Base-by-base conservation (phyloP, 2,797 vertebrate species). In the Cirrhinus molitorella region DNA sequence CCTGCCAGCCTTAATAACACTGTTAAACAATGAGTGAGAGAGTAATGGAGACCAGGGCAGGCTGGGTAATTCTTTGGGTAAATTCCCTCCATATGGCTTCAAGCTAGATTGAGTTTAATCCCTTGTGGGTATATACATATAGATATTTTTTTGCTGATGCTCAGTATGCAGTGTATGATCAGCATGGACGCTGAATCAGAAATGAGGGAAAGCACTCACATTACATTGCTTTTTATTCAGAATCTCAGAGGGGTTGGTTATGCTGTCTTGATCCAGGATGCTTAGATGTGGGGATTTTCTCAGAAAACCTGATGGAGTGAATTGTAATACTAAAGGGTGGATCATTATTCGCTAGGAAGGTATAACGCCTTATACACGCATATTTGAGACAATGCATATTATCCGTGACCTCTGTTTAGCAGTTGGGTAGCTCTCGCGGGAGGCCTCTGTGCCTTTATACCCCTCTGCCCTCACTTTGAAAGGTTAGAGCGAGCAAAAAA, bases 21-120 rank as follows among this genome's bases (percentile, higher is more conserved):
- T 31, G 49, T 83, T 84, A 85, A 81, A 79, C 86, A 78, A 77
- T 77, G 65, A 77, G 70, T 40, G 66, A 23, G 45, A 47, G 11
- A 57, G 65, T 25, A 59, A 70, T 61, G 49, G 67, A 79, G 49
- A 80, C 51, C 9, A 9, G 73, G 28, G 37, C 3, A n/a, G 55
- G 53, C 40, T 40, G 55, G 59, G 31, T 71, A 73, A 70, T 68
- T 74, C 73, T 70, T 65, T 28, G 81, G 59, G 59, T 55, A 72
- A 80, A 88, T 80, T 70, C 5, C 49, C 21, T 65, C 79, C 25
- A 43, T 79, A 49, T 81, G 49, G 70, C 71, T 79, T 71, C 4
- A 9, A 45, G 63, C 31, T 40, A 81, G 55, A 86, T 79, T 67
- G 67, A 43, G 55, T 49, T 65, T 23, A 77, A 77, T 86, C 82